Percentiles rank a stretch among this genome's conserved stretches.
These are phyloP conservation scores for Philypnodon macrostomus DNA, from an alignment of 2,797 vertebrate species.

Conservation along the genomic window DNA sequence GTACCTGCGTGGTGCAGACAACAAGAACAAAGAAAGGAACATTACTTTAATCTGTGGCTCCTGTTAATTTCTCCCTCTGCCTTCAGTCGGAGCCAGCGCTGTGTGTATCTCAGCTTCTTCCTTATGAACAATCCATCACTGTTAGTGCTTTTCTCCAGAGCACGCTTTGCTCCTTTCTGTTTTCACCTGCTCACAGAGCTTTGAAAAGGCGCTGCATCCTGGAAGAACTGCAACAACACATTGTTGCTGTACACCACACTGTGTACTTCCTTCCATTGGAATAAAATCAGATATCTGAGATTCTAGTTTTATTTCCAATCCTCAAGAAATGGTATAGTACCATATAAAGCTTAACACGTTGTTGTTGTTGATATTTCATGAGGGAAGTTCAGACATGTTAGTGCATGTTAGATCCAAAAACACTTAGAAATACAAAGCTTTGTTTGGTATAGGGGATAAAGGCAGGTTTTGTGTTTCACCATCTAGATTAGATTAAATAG, in stretches of 20 bases:
- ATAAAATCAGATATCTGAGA: constrained; percentile 16
- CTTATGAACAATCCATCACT: constrained; percentile 73
- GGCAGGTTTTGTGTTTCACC: not conserved
- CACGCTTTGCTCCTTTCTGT: constrained; percentile 38
- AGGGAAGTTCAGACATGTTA: not conserved
- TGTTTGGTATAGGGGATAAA: no score
- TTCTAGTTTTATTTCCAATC: not conserved
- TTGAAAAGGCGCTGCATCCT: constrained; percentile 31
- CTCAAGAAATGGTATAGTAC: not conserved
- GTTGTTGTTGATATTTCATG: not conserved
- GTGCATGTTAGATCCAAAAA: not conserved
- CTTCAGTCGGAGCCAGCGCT: constrained; percentile 57
- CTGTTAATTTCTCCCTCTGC: constrained; percentile 62
- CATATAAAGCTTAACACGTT: not conserved
- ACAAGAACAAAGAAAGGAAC: constrained; percentile 69
- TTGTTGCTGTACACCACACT: constrained; percentile 31
- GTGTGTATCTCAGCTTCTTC: constrained; percentile 61
- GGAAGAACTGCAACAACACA: constrained; percentile 34
- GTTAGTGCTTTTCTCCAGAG: constrained; percentile 63
- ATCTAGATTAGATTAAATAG: not conserved
- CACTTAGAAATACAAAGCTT: no score
- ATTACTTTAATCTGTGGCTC: constrained; percentile 64
- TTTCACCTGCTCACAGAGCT: constrained; percentile 39
- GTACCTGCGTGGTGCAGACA: constrained; percentile 61
- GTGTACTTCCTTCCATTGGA: constrained; percentile 23